Evolutionary conservation across 1,140 invertebrate genomes (phyloP), one percentile per base, ranked within the genome.

Genomic region (Hirudo medicinalis): DNA sequence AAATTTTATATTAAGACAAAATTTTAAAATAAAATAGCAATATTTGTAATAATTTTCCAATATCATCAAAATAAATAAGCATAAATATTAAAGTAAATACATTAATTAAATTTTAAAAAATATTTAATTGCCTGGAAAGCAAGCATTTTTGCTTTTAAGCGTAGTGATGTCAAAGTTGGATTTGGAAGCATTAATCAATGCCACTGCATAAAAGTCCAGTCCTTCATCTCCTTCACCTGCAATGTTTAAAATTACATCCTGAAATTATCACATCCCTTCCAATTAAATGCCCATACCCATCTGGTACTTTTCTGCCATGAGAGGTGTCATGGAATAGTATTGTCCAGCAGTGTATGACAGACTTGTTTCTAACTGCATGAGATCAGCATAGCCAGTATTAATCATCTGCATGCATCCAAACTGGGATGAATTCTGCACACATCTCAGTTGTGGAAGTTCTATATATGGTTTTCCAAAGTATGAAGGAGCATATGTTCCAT

Each of bases 281-380:
- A 54, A 36, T 70, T 27, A 54, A 29, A 70, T 54, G 20, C 66
- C 11, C 72, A 76, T 77, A 80, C 84, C 78, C 63, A 71, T 70
- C 53, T 74, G 76, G 75, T 84, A 84, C 71, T 78, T 77, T 73
- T 82, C 80, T 11, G 78, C 80, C 72, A 81, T 72, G 29, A 82
- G 90, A 9, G 94, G 94, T 3, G 94, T 87, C 67, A 97, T 85
- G 79, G 91, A 94, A 80, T 95, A 90, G 79, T 92, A 94, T 67
- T 92, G 83, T 0, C 94, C 94, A 67, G 88, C 93, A 54, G 91
- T 86, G 82, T 94, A 97, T 19, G 94, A 88, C 84, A 96, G 90
- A 27, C 94, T 94, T 54, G 94, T 88, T 83, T 97, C 94, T 9
- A 97, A 78, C 0, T 88, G 87, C 17, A 93, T 90, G 49, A 97